Evolutionary conservation across 2,797 vertebrate genomes (phyloP), one percentile per base, ranked within the genome.

Genomic region (Tragopan temminckii): DNA sequence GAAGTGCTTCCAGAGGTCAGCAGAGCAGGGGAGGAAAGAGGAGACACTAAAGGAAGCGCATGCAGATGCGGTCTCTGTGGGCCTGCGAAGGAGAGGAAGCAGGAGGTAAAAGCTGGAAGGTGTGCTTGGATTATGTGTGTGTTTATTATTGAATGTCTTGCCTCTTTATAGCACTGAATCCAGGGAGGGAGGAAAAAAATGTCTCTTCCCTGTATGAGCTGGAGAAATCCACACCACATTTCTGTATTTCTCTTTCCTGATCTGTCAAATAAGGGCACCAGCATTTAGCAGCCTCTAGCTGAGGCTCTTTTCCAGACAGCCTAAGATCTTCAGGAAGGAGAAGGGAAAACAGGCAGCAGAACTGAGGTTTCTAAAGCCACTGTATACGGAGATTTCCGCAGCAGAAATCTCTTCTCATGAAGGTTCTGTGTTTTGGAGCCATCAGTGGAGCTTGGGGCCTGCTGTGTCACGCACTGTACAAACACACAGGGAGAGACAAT

Each of bases 391-490:
- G 3, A 43, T 80, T 81, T 59, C 78, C 64, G 24, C 2, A 38
- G 6, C 76, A 48, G 35, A 36, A 75, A 13, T 15, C 69, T 68
- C 3, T 0, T n/a, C 52, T 3, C 19, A 31, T 42, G 5, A 66
- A 59, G 58, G 57, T 35, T 66, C 58, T 62, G 70, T 4, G 3
- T 43, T 59, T 31, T 59, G 79, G 64, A 90, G 68, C 33, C 68
- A 70, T 29, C 78, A 48, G 3, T 0, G 1, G 74, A 70, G 35
- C 46, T 45, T 0, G 0, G 0, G 3, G 50, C 67, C 63, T 12
- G 2, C 42, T 29, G 53, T 62, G 80, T 63, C 0, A 0, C 3
- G 57, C 7, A 0, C 70, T 57, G 67, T 27, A 40, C 70, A 89
- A 79, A 87, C 36, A 48, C 31, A 42, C 23, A 21, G 43, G 1